Percentiles rank a stretch among this genome's conserved stretches.
Conservation (phyloP, 1,140 invertebrate genomes). For the Drosophila littoralis region DNA sequence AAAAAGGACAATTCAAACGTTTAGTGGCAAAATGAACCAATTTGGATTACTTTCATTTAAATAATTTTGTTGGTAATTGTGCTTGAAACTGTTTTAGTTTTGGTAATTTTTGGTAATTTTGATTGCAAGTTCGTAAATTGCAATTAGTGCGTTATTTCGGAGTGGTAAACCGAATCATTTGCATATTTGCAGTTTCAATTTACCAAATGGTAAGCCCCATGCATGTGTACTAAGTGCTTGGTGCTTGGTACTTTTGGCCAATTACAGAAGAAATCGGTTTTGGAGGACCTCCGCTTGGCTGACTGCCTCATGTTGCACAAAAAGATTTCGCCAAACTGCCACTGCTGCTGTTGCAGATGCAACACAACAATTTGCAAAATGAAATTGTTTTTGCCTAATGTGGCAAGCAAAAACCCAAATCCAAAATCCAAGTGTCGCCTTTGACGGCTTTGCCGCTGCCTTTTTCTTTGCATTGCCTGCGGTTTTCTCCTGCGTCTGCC, state of each 20-base stretch:
- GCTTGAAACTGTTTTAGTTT: conserved; percentile 18
- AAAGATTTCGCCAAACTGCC: conserved; percentile 41
- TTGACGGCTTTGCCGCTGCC: conserved; percentile 16
- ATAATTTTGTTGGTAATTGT: conserved; percentile 15
- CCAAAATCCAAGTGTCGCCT: conserved; percentile 33
- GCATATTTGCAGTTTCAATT: conserved; percentile 64
- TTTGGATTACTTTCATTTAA: background rate
- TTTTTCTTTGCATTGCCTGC: conserved; percentile 22
- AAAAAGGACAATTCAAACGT: background rate
- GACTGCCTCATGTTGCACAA: conserved; percentile 13
- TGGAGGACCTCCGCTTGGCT: conserved; percentile 5
- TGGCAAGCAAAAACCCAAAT: conserved; percentile 16
- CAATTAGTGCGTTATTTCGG: conserved; percentile 28
- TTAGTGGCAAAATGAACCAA: background rate
- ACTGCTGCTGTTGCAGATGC: conserved; percentile 5
- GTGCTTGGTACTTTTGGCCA: conserved; percentile 45
- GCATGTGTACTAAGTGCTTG: conserved; percentile 5
- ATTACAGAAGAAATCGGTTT: conserved; percentile 37
- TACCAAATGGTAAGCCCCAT: conserved; percentile 22
- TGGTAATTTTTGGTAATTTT: conserved; percentile 14
- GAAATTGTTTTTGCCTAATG: conserved; percentile 49
- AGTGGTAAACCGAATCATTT: conserved; percentile 37
- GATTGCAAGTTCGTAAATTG: conserved; percentile 29
- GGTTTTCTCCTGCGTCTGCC: conserved; percentile 45
- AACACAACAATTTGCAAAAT: conserved; percentile 56